Conservation (phyloP, 2,113 vertebrate genomes). For the Atlantisia rogersi region DNA sequence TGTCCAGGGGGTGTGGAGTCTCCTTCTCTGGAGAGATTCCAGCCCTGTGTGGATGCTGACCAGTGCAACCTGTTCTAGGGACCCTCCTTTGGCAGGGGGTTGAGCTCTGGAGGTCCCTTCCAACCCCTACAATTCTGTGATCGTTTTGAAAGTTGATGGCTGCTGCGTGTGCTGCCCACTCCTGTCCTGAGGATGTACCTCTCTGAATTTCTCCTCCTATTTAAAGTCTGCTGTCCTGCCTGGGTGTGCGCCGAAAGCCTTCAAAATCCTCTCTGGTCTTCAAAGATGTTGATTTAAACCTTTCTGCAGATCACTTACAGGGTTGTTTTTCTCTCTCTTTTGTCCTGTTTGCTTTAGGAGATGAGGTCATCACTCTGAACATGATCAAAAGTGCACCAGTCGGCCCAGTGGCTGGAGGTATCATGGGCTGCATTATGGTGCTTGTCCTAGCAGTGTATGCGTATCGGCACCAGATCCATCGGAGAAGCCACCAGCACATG, state of each 20-base stretch:
- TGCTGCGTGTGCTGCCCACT: not conserved
- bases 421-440: constrained; percentile 99
- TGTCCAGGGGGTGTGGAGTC: too few species aligned
- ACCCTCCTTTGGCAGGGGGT: too few species aligned
- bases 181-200: not conserved
- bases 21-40: too few species aligned
- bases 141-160: not conserved
- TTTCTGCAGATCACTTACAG: not conserved
- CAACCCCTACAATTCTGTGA: too few species aligned
- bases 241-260: not conserved
- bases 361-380: constrained; percentile 92
- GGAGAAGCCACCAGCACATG: constrained; percentile 98
- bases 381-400: constrained; percentile 98
- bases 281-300: not conserved
- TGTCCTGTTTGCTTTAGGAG: constrained; percentile 75
- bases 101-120: too few species aligned
- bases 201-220: not conserved
- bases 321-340: not conserved
- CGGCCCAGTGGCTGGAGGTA: constrained; percentile 94
- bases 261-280: not conserved
- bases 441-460: constrained; percentile 95
- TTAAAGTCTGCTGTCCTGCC: not conserved
- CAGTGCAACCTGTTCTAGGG: too few species aligned
- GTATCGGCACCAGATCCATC: constrained; percentile 96
- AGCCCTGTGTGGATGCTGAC: too few species aligned